phyloP scores from a whole-genome alignment of 1,140 invertebrate species.

The Lasioglossum baleicum region DNA sequence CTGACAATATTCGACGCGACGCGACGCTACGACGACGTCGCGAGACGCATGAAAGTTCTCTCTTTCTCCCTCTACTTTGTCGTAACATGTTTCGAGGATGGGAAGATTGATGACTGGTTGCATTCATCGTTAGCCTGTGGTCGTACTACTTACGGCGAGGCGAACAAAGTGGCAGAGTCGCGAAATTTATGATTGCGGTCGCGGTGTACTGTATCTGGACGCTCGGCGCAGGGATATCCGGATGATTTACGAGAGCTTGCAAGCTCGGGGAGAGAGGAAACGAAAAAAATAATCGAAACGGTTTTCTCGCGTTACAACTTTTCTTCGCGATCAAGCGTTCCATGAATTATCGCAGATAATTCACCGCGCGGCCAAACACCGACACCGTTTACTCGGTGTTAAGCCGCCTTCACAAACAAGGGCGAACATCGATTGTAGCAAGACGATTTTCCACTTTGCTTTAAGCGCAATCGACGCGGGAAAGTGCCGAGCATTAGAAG shows the following conservation, averaged over 20 bases:
- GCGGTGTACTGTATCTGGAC: background rate
- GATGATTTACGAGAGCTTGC: background rate
- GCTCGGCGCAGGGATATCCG: background rate
- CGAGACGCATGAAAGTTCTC: background rate
- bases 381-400: too few species aligned
- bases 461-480: too few species aligned
- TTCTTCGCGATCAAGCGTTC: too few species aligned
- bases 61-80: background rate
- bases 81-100: background rate
- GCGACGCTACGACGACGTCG: too few species aligned
- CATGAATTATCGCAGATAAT: too few species aligned
- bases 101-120: background rate
- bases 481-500: too few species aligned
- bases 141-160: background rate
- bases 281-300: background rate
- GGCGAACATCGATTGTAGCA: too few species aligned
- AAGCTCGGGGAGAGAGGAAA: background rate
- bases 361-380: too few species aligned
- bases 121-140: background rate
- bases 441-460: too few species aligned
- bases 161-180: slow-evolving; percentile 8
- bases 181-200: slow-evolving; percentile 3
- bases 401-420: too few species aligned
- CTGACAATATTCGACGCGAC: background rate
- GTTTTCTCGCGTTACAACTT: background rate